Evolutionary conservation across 2,113 vertebrate genomes (phyloP), one percentile per base, ranked within the genome.

Genomic region (Picathartes gymnocephalus): DNA sequence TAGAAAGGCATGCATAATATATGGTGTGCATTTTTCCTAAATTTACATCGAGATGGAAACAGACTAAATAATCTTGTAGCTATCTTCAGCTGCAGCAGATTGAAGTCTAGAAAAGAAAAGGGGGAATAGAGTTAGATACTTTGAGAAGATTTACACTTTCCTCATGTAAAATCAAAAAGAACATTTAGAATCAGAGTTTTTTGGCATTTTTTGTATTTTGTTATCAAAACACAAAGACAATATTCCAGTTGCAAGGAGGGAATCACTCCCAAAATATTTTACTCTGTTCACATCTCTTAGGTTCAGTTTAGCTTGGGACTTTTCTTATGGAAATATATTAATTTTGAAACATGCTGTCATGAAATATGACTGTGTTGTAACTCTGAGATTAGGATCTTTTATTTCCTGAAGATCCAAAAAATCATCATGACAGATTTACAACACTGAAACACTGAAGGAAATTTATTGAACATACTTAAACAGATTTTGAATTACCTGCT

Each of bases 401-500:
- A 92, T 87, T 83, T 83, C 70, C 28, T 88, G 66, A 96, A 95
- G 90, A 96, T 83, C 30, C 83, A 71, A 60, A 86, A 73, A 78
- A 81, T 82, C 45, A 85, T 90, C 77, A 72, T 77, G 87, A 47
- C 73, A 74, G 93, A 95, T 95, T 95, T 86, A 92, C 92, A 94
- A 40, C 82, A 90, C 40, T 80, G 62, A 86, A 97, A 91, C 47
- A 81, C 88, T 51, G 51, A 94, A 90, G 70, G 61, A 96, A 97
- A 97, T 92, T 76, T 96, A 88, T 89, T 24, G 28, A 96, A 96
- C 73, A 16, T 51, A 74, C 47, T 92, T 90, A 87, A 89, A 65
- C 53, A 81, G 78, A 93, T 88, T 92, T 91, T 93, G 81, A 98
- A 95, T 97, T 97, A 96, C 93, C 92, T 97, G 90, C 88, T 95